These are phyloP conservation scores for Gymnarchus niloticus DNA, from an alignment of 2,113 vertebrate genomes.

Conservation along the genomic window DNA sequence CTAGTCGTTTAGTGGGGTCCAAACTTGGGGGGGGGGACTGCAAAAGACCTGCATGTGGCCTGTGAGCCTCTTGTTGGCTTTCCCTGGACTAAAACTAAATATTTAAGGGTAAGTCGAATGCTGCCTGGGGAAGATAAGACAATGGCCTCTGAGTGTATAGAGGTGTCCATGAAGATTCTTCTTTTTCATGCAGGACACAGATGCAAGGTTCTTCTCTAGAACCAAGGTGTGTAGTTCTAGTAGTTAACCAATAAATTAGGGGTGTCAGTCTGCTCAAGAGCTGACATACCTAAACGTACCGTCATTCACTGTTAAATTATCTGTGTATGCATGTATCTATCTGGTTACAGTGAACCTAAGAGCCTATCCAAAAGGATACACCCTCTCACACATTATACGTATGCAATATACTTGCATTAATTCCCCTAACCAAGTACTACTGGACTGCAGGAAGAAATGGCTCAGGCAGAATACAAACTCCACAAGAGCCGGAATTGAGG, in stretches of 20 bases:
- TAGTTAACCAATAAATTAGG: too few relatives aligned
- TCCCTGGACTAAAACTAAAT: too few relatives aligned
- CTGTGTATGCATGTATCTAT: too few relatives aligned
- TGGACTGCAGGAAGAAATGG: not conserved
- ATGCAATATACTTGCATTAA: not conserved
- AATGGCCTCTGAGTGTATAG: not conserved
- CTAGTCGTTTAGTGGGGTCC: too few relatives aligned
- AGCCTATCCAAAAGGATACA: not conserved
- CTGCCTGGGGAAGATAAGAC: too few relatives aligned
- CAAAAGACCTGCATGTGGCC: too few relatives aligned
- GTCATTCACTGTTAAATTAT: too few relatives aligned
- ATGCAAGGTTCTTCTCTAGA: not conserved
- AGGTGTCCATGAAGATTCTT: not conserved
- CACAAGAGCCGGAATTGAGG: not conserved
- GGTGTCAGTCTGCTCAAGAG: constrained; percentile 1
- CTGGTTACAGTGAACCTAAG: too few relatives aligned
- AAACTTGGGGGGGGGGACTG: too few relatives aligned
- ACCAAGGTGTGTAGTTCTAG: not conserved
- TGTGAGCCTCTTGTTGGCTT: too few relatives aligned
- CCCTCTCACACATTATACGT: not conserved
- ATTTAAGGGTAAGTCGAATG: too few relatives aligned
- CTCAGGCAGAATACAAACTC: not conserved
- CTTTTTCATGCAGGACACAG: not conserved
- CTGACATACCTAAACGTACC: too few relatives aligned
- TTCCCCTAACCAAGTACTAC: not conserved